Evolutionary conservation across 2,888 invertebrate genomes (phyloP).

Genomic region (Trichogramma evanescens): DNA sequence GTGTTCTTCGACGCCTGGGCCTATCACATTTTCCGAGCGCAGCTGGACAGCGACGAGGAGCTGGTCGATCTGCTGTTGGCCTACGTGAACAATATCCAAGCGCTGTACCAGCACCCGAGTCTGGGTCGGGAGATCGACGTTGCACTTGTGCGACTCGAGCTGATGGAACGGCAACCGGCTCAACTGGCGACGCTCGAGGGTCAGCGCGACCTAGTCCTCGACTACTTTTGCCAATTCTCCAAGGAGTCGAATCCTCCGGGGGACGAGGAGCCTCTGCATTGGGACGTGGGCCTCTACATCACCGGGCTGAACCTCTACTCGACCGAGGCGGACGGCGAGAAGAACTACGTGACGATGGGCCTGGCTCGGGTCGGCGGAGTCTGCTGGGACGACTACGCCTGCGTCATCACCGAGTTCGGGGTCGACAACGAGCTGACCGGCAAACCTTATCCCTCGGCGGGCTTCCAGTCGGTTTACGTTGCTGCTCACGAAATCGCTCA

Average conservation of each 20-base stretch:
- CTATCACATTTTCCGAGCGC: slow-evolving; percentile 64
- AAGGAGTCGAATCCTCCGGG: slow-evolving; percentile 58
- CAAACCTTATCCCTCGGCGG: slow-evolving; percentile 74
- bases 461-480: slow-evolving; percentile 77
- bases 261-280: slow-evolving; percentile 65
- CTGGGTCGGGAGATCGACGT: slow-evolving; percentile 61
- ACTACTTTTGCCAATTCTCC: slow-evolving; percentile 70
- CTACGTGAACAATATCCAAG: slow-evolving; percentile 73
- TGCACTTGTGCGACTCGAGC: slow-evolving; percentile 63
- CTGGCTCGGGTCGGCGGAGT: slow-evolving; percentile 74
- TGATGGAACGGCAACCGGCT: slow-evolving; percentile 61
- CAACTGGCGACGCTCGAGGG: slow-evolving; percentile 59
- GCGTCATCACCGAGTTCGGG: slow-evolving; percentile 73
- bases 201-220: slow-evolving; percentile 62
- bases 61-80: slow-evolving; percentile 70
- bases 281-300: slow-evolving; percentile 73
- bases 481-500: slow-evolving; percentile 79
- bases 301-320: slow-evolving; percentile 74
- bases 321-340: slow-evolving; percentile 58
- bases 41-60: slow-evolving; percentile 58
- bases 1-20: slow-evolving; percentile 70
- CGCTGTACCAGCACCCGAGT: slow-evolving; percentile 70
- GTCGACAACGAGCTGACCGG: slow-evolving; percentile 61
- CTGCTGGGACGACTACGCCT: slow-evolving; percentile 64
- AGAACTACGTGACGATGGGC: slow-evolving; percentile 72